Percentiles rank a stretch among this genome's conserved stretches.
phyloP scores from a whole-genome alignment of 2,113 vertebrate genomes.

The Dromiciops gliroides region DNA sequence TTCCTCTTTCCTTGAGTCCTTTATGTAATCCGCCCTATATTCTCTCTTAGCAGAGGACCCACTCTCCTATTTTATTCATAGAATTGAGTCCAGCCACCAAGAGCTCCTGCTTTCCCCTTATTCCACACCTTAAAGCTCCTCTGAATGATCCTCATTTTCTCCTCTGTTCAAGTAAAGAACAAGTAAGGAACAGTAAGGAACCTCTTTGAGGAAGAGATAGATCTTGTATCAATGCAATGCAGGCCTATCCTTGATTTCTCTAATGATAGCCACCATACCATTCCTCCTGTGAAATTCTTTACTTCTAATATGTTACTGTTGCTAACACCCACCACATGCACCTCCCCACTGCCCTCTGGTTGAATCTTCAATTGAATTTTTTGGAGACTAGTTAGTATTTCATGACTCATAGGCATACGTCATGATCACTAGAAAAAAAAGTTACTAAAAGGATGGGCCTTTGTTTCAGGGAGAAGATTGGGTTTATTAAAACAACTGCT shows the following conservation, averaged over 20 bases:
- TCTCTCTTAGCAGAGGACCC: neutral
- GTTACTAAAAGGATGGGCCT: neutral
- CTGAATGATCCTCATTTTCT: neutral
- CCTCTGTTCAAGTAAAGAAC: neutral
- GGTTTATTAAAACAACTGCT: neutral
- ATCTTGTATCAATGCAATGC: neutral
- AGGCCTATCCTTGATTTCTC: neutral
- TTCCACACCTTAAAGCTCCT: neutral
- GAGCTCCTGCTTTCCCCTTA: neutral
- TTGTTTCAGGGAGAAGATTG: neutral
- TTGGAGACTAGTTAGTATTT: neutral
- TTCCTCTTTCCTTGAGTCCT: neutral
- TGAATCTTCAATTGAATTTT: neutral
- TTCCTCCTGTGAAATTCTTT: neutral
- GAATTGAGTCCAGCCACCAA: neutral
- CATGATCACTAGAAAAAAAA: neutral
- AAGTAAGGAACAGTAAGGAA: too few species aligned
- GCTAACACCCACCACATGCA: neutral
- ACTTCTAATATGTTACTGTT: neutral
- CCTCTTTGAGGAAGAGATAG: neutral
- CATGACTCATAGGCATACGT: neutral
- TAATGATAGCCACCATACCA: neutral
- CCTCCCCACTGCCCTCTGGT: neutral
- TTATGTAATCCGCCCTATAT: neutral
- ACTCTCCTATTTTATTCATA: neutral